Base-by-base conservation (phyloP, 2,113 vertebrate species). In the Rhea pennata region DNA sequence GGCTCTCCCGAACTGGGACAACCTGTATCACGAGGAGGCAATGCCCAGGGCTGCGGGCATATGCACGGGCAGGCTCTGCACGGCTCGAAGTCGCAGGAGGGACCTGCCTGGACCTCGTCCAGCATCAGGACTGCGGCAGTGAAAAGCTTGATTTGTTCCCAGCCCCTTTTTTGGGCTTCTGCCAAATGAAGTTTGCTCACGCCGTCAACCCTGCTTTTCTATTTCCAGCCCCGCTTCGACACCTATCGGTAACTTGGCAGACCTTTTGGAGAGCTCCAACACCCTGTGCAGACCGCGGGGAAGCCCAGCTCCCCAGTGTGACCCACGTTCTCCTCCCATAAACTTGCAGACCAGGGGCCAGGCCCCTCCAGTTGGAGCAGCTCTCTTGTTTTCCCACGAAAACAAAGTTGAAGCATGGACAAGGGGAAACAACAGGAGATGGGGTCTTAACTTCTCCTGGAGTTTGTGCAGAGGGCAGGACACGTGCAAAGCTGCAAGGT, bases 321-420 rank as follows among this genome's bases (percentile, higher is more conserved):
- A 5, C 31, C 56, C 46, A 14, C 50, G 39, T 71, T 48, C 27
- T 15, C 15, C 46, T 81, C 70, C 51, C 53, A 48, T 50, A 10
- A 59, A 48, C 13, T 15, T 0, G 0, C 21, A 12, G 5, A 27
- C 10, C n/a, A 27, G 3, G 0, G 31, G 48, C 44, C 44, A 19
- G 17, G 46, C 46, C 17, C 53, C 83, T n/a, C 67, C 59, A 56
- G 3, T 0, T 27, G 24, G 40, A 19, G 59, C 53, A 92, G 72
- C 23, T 75, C 40, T 22, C 48, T 69, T 56, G 76, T 44, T 26
- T 62, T 80, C 40, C 58, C 1, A 0, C 22, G 10, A 29, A 50
- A 88, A 77, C 2, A 8, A 23, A 86, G 26, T 36, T 77, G 36
- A 24, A 76, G 54, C 70, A n/a, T 8, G 33, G 50, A 13, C 29